Evolutionary conservation across 2,797 vertebrate genomes (phyloP).

Genomic region (Pogonophryne albipinna): DNA sequence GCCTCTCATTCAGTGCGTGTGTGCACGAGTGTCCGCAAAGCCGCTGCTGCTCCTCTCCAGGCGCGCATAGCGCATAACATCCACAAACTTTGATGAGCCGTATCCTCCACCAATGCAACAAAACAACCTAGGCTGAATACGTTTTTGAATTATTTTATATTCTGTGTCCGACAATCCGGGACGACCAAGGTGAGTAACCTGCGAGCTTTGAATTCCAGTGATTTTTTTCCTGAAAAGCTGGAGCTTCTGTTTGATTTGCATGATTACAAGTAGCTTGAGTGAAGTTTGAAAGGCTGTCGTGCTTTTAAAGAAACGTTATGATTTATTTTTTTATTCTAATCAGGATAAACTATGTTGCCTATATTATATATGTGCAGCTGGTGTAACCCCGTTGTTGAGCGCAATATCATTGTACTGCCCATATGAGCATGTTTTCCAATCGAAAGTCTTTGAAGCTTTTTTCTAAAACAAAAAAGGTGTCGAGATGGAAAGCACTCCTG

Average conservation of each 20-base stretch:
- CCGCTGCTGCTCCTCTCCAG: constrained; percentile 53
- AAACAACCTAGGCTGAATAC: constrained; percentile 1
- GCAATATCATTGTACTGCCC: not conserved
- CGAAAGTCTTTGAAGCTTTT: not conserved
- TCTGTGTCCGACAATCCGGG: not conserved
- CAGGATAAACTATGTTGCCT: not conserved
- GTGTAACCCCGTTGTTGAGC: not conserved
- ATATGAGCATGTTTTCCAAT: too few relatives aligned
- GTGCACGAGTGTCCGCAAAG: constrained; percentile 64
- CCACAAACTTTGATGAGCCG: constrained; percentile 74
- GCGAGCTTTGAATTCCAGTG: constrained; percentile 2
- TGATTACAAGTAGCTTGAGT: constrained; percentile 30
- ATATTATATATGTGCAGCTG: too few relatives aligned
- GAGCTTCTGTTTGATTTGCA: constrained; percentile 18
- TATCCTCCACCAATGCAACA: constrained; percentile 24
- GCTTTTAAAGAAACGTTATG: not conserved
- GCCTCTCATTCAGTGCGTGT: constrained; percentile 53
- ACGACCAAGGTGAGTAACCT: constrained; percentile 67
- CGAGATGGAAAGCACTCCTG: constrained; percentile 88
- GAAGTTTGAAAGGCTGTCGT: not conserved
- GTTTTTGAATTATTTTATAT: not conserved
- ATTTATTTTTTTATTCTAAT: not conserved
- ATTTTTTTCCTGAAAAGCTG: constrained; percentile 1
- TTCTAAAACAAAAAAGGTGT: constrained; percentile 54
- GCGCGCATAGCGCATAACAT: constrained; percentile 40